A percentile compares a stretch with the other conserved stretches of the same genome.
Conservation (phyloP, 1,140 invertebrate species). For the Lordiphosa clarofinis region DNA sequence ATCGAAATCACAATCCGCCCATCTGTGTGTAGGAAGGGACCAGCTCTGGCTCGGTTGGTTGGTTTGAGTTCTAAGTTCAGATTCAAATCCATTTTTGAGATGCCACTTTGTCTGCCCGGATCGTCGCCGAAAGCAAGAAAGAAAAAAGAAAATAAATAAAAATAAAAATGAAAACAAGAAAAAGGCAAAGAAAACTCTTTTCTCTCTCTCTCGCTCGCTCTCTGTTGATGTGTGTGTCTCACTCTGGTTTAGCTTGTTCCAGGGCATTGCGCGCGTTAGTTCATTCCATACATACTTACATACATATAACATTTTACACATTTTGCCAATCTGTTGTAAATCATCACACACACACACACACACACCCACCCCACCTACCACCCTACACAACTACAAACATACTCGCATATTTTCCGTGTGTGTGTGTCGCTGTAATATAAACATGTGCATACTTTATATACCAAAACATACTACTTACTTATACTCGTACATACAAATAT, state of each 20-base stretch:
- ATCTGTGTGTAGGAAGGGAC: neutral
- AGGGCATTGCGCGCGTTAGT: constrained; percentile 46
- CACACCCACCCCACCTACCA: constrained; percentile 23
- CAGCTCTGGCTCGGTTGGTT: too few species aligned
- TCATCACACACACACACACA: constrained; percentile 39
- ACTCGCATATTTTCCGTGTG: constrained; percentile 27
- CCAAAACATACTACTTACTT: constrained; percentile 27
- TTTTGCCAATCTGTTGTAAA: constrained; percentile 50
- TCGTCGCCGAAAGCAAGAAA: constrained; percentile 15
- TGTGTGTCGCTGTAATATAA: constrained; percentile 38
- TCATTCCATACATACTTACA: constrained; percentile 21
- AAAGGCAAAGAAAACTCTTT: constrained; percentile 17
- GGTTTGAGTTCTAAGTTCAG: constrained; percentile 1
- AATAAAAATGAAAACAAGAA: constrained; percentile 13
- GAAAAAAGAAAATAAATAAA: neutral
- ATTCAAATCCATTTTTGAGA: constrained; percentile 35
- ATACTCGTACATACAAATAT: constrained; percentile 22
- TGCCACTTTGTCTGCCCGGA: constrained; percentile 39
- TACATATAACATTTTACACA: constrained; percentile 21
- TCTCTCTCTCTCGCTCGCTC: constrained; percentile 3
- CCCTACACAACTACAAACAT: constrained; percentile 17
- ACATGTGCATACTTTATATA: constrained; percentile 14
- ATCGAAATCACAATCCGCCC: constrained; percentile 8
- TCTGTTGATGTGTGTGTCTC: constrained; percentile 1
- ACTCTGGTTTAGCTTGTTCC: constrained; percentile 5